Evolutionary conservation across 2,797 vertebrate species (phyloP).

Genomic region (Salmo trutta): DNA sequence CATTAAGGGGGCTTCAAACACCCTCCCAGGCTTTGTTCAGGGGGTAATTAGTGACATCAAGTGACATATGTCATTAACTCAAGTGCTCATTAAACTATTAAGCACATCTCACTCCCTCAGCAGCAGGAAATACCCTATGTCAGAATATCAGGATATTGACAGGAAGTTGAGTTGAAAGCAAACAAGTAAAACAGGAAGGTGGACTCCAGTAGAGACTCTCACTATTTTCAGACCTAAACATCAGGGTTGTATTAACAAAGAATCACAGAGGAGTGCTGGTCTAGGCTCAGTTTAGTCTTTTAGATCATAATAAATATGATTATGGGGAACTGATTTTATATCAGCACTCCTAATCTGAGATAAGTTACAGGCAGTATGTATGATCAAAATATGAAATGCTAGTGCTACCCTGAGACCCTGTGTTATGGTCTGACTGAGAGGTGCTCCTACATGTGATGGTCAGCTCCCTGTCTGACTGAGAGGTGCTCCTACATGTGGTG

Average conservation of each 20-base stretch:
- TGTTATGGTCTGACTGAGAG: not conserved
- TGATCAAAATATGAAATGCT: not conserved
- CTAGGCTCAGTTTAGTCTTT: too few relatives aligned
- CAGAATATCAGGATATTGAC: constrained; percentile 6
- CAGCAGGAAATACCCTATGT: not conserved
- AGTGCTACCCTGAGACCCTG: constrained; percentile 29
- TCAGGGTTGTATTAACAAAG: too few relatives aligned
- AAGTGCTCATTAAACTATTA: constrained; percentile 5
- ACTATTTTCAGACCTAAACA: too few relatives aligned
- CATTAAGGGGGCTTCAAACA: not conserved
- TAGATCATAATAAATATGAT: too few relatives aligned
- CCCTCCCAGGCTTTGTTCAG: constrained; percentile 6
- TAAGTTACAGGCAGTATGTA: too few relatives aligned
- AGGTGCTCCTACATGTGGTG: not conserved
- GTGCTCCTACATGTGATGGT: too few relatives aligned
- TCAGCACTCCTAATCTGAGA: too few relatives aligned
- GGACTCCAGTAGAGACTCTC: too few relatives aligned
- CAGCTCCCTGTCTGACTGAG: too few relatives aligned
- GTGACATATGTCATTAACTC: constrained; percentile 19
- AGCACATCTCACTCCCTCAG: not conserved
- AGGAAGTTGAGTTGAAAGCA: constrained; percentile 19
- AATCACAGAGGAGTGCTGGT: too few relatives aligned
- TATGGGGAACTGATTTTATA: too few relatives aligned
- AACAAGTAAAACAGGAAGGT: constrained; percentile 5
- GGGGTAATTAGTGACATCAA: constrained; percentile 34